These are phyloP conservation scores for Coleophora deauratella DNA, from an alignment of 2,888 invertebrate genomes.

Conservation along the genomic window DNA sequence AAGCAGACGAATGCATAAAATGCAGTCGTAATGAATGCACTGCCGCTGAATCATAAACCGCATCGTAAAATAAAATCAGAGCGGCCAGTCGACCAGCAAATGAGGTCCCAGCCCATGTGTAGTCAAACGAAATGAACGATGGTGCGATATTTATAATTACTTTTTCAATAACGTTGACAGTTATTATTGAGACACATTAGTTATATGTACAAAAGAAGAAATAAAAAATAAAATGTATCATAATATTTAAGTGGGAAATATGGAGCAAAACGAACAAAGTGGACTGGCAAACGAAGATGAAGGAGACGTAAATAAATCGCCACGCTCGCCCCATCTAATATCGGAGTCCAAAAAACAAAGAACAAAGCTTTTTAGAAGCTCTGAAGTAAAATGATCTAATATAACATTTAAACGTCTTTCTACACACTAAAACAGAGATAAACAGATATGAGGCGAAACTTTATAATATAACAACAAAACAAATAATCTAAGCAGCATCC, in stretches of 20 bases:
- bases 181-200: not conserved
- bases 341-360: too few species aligned
- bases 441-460: too few species aligned
- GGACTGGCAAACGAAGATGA: too few species aligned
- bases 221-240: not conserved
- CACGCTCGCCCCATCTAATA: too few species aligned
- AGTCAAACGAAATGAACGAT: constrained; percentile 13
- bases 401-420: too few species aligned
- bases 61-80: constrained; percentile 53
- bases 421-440: too few species aligned
- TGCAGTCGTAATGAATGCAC: constrained; percentile 46
- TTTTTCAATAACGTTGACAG: not conserved
- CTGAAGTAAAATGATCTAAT: too few species aligned
- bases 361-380: too few species aligned
- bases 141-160: constrained; percentile 7
- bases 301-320: too few species aligned
- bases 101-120: constrained; percentile 30
- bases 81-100: constrained; percentile 38
- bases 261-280: not conserved
- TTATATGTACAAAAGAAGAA: not conserved
- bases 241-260: not conserved
- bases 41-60: constrained; percentile 49
- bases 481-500: too few species aligned
- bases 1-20: not conserved
- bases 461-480: too few species aligned